Conservation (phyloP, 2,797 vertebrate genomes). For the Pseudotriccus pelzelni region DNA sequence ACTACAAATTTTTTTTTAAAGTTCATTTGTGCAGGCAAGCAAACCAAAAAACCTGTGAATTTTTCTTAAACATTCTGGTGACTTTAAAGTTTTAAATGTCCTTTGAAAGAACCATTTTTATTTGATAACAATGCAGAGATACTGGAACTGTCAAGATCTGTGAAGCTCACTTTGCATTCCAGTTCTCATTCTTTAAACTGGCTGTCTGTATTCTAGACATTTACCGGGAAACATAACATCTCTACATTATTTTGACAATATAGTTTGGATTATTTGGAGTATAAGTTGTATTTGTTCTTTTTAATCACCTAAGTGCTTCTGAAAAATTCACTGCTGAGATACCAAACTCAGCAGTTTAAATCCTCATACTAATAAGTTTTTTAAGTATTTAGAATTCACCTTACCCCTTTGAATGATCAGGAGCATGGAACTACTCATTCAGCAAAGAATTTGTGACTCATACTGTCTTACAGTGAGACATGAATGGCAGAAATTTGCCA, state of each 20-base stretch:
- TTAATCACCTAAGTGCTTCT: background rate
- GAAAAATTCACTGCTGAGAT: background rate
- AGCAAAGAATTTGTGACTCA: background rate
- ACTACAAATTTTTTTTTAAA: background rate
- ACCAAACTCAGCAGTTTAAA: background rate
- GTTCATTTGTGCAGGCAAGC: background rate
- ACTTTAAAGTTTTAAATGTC: background rate
- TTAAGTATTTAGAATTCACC: background rate
- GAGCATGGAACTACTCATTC: background rate
- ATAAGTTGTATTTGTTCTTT: background rate
- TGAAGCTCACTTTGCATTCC: background rate
- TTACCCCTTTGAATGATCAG: background rate
- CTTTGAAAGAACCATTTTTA: background rate
- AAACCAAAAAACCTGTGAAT: background rate
- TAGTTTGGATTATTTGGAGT: background rate
- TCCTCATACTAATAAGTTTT: background rate
- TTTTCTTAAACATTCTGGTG: background rate
- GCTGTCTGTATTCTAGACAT: background rate
- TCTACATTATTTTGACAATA: background rate
- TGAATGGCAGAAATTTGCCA: background rate
- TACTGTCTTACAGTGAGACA: fast-evolving
- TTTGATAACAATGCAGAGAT: background rate
- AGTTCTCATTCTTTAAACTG: background rate
- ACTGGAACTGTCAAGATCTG: background rate
- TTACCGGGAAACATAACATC: background rate